A percentile compares a stretch with the other conserved stretches of the same genome.
These are phyloP conservation scores for Coelopa frigida DNA, from an alignment of 1,140 invertebrate genomes.

Conservation along the genomic window DNA sequence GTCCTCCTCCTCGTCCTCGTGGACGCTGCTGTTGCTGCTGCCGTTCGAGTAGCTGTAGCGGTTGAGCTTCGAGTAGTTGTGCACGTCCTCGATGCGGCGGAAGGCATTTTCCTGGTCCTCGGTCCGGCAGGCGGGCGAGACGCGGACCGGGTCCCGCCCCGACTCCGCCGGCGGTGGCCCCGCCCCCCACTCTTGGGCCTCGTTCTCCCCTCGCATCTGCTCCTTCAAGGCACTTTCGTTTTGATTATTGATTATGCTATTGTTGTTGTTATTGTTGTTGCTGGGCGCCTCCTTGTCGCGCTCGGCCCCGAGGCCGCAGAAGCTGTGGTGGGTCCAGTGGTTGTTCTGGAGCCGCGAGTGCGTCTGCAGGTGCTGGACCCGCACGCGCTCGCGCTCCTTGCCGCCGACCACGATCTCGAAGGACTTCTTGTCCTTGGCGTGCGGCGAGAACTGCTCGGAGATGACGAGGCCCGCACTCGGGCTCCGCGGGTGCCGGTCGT, in stretches of 20 bases:
- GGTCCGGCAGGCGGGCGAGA: conserved; percentile 16
- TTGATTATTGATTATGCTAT: conserved; percentile 1
- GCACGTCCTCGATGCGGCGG: conserved; percentile 41
- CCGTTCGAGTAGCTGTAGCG: conserved; percentile 16
- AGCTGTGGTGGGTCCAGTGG: conserved; percentile 7
- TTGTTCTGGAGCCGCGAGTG: conserved; percentile 13
- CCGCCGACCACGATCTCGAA: too few relatives aligned
- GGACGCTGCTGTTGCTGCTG: conserved; percentile 20
- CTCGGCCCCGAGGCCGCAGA: neutral
- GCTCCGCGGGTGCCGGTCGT: too few relatives aligned
- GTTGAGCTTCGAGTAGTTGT: conserved; percentile 41
- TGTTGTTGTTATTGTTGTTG: neutral
- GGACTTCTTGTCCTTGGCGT: too few relatives aligned
- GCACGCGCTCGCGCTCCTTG: conserved; percentile 2
- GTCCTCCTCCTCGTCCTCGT: conserved; percentile 17
- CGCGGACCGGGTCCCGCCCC: too few relatives aligned
- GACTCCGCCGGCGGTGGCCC: too few relatives aligned
- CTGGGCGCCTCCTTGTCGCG: neutral
- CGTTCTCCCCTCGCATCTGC: too few relatives aligned
- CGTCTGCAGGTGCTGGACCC: conserved; percentile 9
- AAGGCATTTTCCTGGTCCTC: conserved; percentile 43
- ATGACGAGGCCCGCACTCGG: too few relatives aligned
- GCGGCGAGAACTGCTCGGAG: too few relatives aligned
- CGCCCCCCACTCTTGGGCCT: too few relatives aligned
- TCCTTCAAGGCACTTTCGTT: conserved; percentile 16